Conservation (phyloP, 2,113 vertebrate species). For the Octodon degus region DNA sequence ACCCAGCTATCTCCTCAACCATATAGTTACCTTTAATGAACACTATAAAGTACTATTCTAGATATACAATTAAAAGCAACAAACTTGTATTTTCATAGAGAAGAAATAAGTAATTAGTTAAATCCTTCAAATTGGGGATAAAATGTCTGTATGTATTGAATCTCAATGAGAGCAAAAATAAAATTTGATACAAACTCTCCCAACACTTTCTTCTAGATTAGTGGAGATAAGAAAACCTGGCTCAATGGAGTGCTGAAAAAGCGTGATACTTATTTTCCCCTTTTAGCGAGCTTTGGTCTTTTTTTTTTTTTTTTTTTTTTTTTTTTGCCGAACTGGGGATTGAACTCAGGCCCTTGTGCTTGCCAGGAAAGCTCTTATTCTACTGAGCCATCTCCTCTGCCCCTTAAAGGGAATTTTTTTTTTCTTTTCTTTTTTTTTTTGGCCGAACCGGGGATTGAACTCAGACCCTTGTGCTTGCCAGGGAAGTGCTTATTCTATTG, state of each 20-base stretch:
- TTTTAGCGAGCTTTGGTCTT: not conserved
- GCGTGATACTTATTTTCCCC: not conserved
- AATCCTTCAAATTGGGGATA: not conserved
- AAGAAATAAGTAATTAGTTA: not conserved
- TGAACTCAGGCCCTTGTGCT: no score
- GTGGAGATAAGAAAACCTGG: not conserved
- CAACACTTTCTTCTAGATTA: not conserved
- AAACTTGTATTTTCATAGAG: not conserved
- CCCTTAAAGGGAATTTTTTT: no score
- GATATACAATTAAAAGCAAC: not conserved
- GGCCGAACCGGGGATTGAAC: no score
- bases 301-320: no score
- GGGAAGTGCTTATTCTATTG: no score
- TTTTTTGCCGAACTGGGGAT: no score
- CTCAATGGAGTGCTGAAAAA: not conserved
- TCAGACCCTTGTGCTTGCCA: no score
- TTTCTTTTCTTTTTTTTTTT: no score
- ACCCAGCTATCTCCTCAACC: no score
- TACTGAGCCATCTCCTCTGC: no score
- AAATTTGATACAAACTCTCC: not conserved
- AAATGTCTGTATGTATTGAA: not conserved
- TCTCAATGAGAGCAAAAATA: not conserved
- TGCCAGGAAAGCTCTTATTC: no score
- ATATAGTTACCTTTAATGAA: not conserved
- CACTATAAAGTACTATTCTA: not conserved